Base-by-base conservation (phyloP, 1,140 invertebrate species). In the Drosophila persimilis region DNA sequence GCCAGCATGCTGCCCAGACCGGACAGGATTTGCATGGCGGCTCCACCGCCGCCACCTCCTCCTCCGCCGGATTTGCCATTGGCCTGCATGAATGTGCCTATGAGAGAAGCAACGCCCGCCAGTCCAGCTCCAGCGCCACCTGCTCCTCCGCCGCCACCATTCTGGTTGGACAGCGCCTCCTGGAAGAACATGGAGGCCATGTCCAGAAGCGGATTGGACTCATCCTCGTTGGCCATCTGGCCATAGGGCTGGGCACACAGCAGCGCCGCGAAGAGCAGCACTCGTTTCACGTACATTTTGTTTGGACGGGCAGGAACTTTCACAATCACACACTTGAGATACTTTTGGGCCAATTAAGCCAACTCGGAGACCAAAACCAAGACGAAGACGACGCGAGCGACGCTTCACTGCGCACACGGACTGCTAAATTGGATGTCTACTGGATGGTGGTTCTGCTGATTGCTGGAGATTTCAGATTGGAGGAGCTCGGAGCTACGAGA, bases 41-140 rank as follows among this genome's bases (percentile, higher is more conserved):
- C 85, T n/a, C 89, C 90, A 54, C 81, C 75, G 46, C 73, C 81
- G 56, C 66, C 47, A 70, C 61, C 71, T n/a, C 56, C 81, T n/a
- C 72, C 83, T 3, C 62, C 78, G 0, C 61, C 74, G 13, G 80
- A 61, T 71, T 69, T 93, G 31, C 91, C 92, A 43, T 93, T 93
- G 26, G 93, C 92, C 71, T 94, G 93, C 92, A 94, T 93, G 6
- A 94, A 90, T 31, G 75, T 92, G 5, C 93, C 92, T n/a, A 94
- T 76, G 0, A 94, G 88, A 0, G 90, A 90, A 6, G 91, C 91
- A 39, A 91, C 77, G 20, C 90, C 85, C 9, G 88, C 90, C 17
- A 91, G 41, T 6, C 86, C 90, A 60, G 73, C 76, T 15, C 91
- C 92, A 2, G 92, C 93, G 8, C 92, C 92, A 1, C 93, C 93